Conservation (phyloP, 2,113 vertebrate species). For the Vulpes ferrilata region DNA sequence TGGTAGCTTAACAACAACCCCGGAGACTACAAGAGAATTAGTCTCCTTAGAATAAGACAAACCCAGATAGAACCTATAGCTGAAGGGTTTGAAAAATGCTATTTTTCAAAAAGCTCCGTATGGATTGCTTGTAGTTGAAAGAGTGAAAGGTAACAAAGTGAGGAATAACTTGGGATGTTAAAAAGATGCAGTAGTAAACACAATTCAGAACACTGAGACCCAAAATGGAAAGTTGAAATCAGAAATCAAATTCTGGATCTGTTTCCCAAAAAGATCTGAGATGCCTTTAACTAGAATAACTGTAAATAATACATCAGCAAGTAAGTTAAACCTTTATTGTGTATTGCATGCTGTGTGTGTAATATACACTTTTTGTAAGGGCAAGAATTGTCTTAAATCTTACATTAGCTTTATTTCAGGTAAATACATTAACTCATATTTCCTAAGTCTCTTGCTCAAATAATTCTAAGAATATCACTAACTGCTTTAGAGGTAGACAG, state of each 20-base stretch:
- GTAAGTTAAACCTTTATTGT: slow-evolving; percentile 21
- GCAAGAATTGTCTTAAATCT: slow-evolving; percentile 1
- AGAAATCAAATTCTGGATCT: slow-evolving; percentile 45
- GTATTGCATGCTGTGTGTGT: background rate
- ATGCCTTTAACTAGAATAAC: slow-evolving; percentile 7
- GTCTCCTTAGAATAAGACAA: background rate
- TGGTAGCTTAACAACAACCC: background rate
- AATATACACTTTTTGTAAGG: background rate
- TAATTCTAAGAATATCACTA: slow-evolving; percentile 37
- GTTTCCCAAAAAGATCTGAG: background rate
- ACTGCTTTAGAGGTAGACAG: background rate
- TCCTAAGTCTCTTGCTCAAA: background rate
- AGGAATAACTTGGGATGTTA: slow-evolving; percentile 44
- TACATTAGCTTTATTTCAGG: slow-evolving; percentile 39
- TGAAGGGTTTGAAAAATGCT: slow-evolving; percentile 11
- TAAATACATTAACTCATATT: background rate
- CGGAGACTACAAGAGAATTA: background rate
- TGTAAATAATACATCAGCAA: background rate
- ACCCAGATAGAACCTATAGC: background rate
- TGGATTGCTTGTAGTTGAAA: background rate
- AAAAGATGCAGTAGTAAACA: slow-evolving; percentile 7
- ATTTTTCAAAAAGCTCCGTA: slow-evolving; percentile 10
- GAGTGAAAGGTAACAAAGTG: background rate
- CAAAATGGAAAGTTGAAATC: slow-evolving; percentile 44
- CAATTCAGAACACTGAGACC: background rate